These are phyloP conservation scores for Eueremaeus valkanovi DNA, from an alignment of 2,888 invertebrate genomes.

Conservation along the genomic window DNA sequence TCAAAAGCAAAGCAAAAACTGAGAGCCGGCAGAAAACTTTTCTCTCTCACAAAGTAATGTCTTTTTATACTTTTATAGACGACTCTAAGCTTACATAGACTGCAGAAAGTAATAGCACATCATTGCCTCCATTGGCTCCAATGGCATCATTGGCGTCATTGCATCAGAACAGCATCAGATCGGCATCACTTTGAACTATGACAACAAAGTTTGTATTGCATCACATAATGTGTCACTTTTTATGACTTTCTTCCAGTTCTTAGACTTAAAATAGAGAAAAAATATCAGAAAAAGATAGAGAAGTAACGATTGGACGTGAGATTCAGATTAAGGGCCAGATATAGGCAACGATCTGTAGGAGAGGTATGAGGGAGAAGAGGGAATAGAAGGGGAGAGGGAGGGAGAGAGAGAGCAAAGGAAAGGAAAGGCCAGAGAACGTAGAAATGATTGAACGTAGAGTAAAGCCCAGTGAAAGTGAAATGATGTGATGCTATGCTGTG, in stretches of 20 bases:
- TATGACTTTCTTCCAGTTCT: conserved; percentile 21
- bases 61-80: conserved; percentile 27
- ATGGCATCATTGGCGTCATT: conserved; percentile 32
- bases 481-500: conserved; percentile 16
- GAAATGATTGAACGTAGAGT: conserved; percentile 8
- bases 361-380: too few species aligned
- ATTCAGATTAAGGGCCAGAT: conserved; percentile 25
- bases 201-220: conserved; percentile 24
- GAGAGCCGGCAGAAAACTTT: background rate
- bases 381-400: background rate
- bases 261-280: background rate
- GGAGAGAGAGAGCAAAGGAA: background rate
- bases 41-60: conserved; percentile 21
- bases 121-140: conserved; percentile 24
- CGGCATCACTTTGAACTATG: conserved; percentile 31
- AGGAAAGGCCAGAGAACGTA: background rate
- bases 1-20: conserved; percentile 16
- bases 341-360: background rate
- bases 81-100: conserved; percentile 11
- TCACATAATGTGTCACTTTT: conserved; percentile 34
- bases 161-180: conserved; percentile 1
- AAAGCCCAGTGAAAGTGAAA: conserved; percentile 11
- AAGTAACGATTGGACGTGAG: conserved; percentile 1
- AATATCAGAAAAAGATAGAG: background rate
- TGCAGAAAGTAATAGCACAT: conserved; percentile 20